Percentiles rank a stretch among this genome's conserved stretches.
Conservation (phyloP, 2,797 vertebrate species). For the Ctenosaura bakeri region DNA sequence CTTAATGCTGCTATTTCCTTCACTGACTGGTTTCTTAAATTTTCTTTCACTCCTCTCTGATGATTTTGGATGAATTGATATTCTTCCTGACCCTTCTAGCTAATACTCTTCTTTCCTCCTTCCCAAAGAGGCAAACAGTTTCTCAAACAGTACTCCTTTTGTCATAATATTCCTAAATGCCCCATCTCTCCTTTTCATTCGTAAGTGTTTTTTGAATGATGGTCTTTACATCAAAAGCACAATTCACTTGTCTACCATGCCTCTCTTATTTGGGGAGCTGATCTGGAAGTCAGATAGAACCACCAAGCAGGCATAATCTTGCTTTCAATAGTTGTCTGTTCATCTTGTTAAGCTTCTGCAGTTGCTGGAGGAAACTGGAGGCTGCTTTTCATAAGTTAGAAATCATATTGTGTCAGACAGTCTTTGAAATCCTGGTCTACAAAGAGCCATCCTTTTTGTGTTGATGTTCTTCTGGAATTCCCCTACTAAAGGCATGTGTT, state of each 20-base stretch:
- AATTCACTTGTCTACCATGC: constrained; percentile 46
- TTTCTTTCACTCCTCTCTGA: neutral
- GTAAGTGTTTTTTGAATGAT: neutral
- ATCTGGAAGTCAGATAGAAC: constrained; percentile 59
- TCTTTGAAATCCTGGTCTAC: constrained; percentile 63
- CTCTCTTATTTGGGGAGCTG: constrained; percentile 65
- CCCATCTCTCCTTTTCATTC: neutral
- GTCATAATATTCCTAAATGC: constrained; percentile 18
- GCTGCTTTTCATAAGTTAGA: constrained; percentile 60
- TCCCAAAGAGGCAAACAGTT: constrained; percentile 23
- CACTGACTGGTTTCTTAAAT: neutral
- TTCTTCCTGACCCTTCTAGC: constrained; percentile 25
- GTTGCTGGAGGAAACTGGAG: constrained; percentile 71
- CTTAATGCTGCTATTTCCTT: constrained; percentile 45
- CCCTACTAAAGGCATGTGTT: constrained; percentile 60
- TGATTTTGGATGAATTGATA: constrained; percentile 7
- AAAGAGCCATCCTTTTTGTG: constrained; percentile 41
- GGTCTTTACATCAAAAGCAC: constrained; percentile 38
- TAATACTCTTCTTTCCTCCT: constrained; percentile 20
- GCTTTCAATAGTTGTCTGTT: constrained; percentile 51
- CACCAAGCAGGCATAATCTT: constrained; percentile 72
- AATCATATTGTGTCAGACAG: constrained; percentile 65
- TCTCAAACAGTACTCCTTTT: constrained; percentile 12
- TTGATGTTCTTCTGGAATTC: constrained; percentile 71
- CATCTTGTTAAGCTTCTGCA: constrained; percentile 70